Conservation (phyloP, 2,113 vertebrate species). For the Ptychochromis oligacanthus region DNA sequence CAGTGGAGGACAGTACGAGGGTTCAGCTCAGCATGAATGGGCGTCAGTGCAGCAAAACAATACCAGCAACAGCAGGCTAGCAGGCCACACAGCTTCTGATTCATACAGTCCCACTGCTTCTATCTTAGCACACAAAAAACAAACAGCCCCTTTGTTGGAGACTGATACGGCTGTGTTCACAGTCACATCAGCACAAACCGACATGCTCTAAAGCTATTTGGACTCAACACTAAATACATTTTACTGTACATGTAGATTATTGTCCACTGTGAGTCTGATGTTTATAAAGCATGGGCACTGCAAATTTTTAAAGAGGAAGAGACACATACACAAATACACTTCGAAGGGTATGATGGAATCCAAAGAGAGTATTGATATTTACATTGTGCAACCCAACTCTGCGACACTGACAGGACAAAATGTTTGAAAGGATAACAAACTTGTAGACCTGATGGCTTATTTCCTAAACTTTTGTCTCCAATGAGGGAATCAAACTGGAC, state of each 20-base stretch:
- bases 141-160: slow-evolving; percentile 55
- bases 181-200: slow-evolving; percentile 5
- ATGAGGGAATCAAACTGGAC: neutral
- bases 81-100: slow-evolving; percentile 55
- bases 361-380: neutral
- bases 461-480: neutral
- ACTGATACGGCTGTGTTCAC: slow-evolving; percentile 17
- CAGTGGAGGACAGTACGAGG: slow-evolving; percentile 32
- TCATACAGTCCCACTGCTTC: slow-evolving; percentile 67
- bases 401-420: neutral
- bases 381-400: neutral
- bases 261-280: accelerated
- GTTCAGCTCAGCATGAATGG: slow-evolving; percentile 56
- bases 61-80: slow-evolving; percentile 20
- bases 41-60: slow-evolving; percentile 54
- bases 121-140: slow-evolving; percentile 36
- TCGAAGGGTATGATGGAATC: accelerated
- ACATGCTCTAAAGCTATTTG: neutral
- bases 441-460: neutral
- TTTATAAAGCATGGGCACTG: neutral
- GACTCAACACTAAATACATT: neutral
- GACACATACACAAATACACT: neutral
- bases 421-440: neutral
- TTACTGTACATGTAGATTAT: neutral
- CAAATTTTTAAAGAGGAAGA: neutral